These are phyloP conservation scores for Drosophila anceps DNA, from an alignment of 2,888 invertebrate genomes.

Conservation along the genomic window DNA sequence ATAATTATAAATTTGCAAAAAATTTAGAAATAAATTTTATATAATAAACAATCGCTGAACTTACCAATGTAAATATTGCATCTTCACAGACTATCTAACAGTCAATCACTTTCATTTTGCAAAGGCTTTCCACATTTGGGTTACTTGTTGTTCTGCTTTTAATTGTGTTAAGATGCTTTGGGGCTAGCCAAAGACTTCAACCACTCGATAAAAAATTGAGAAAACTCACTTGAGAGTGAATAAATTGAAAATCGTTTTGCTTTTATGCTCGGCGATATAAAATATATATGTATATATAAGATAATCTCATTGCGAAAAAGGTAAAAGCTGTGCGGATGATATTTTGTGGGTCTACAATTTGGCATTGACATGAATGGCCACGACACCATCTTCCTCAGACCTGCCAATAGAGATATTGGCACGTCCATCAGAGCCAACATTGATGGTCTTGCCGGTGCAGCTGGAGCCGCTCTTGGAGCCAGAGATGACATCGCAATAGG, in stretches of 20 bases:
- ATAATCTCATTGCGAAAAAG: conserved; percentile 20
- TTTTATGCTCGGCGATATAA: conserved; percentile 45
- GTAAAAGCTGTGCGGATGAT: background rate
- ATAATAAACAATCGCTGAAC: background rate
- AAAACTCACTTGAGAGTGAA: background rate
- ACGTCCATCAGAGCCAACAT: conserved; percentile 77
- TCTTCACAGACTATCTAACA: background rate
- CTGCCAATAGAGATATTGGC: conserved; percentile 71
- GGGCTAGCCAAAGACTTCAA: background rate
- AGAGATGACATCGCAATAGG: conserved; percentile 94
- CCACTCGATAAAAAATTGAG: conserved; percentile 21
- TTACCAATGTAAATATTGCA: background rate
- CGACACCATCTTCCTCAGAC: conserved; percentile 87
- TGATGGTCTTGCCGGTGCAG: conserved; percentile 80
- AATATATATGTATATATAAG: conserved; percentile 22
- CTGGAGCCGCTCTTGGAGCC: conserved; percentile 86
- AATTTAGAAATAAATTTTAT: background rate
- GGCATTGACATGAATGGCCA: conserved; percentile 89
- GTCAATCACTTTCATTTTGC: background rate
- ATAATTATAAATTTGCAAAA: background rate
- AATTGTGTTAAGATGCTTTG: conserved; percentile 29
- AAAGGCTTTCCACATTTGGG: background rate
- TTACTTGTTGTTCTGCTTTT: conserved; percentile 12
- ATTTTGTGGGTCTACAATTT: conserved; percentile 65
- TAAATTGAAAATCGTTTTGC: conserved; percentile 23